Base-by-base conservation (phyloP, 2,797 vertebrate species). In the Eulemur coronatus region DNA sequence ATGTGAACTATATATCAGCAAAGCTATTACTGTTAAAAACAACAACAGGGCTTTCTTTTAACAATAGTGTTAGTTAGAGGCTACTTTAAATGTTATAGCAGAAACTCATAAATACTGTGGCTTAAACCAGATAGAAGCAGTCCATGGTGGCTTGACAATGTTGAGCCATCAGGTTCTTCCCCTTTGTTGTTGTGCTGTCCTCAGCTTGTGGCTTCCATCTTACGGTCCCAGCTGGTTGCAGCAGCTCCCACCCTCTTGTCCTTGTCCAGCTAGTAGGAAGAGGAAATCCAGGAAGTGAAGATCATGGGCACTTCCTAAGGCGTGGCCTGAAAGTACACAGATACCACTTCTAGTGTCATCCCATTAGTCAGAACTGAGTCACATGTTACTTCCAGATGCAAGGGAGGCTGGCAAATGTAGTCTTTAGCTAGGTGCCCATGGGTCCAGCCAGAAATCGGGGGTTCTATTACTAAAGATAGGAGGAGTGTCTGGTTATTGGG, bases 321-420 rank as follows among this genome's bases (percentile, higher is more conserved):
- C 20, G 22, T 65, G 82, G 72, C 61, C 84, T 57, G n/a, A 22
- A 79, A 75, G 28, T 65, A 12, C 85, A 38, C 38, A 59, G 22
- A 50, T 63, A n/a, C 84, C 38, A 33, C 52, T 87, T 79, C 22
- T 43, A 38, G 33, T 33, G 84, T 28, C 55, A 61, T 46, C 52
- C 11, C 26, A 5, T 89, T 76, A 12, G 43, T 91, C 61, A 52
- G 61, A 79, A 63, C 17, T 38, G 70, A 61, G 41, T 81, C 61
- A 84, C 14, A 2, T 30, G n/a, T 61, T 92, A 24, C 43, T 78
- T 35, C 59, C 43, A 63, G 38, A 30, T 59, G 46, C 48, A 63
- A 88, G 12, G 81, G 78, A 92, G 8, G 52, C 89, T 85, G 55
- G 82, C 59, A 93, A 88, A 61, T 79, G 43, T 55, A 81, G 90